Evolutionary conservation across 2,888 invertebrate species (phyloP).

Genomic region (Sarcophaga caerulescens): DNA sequence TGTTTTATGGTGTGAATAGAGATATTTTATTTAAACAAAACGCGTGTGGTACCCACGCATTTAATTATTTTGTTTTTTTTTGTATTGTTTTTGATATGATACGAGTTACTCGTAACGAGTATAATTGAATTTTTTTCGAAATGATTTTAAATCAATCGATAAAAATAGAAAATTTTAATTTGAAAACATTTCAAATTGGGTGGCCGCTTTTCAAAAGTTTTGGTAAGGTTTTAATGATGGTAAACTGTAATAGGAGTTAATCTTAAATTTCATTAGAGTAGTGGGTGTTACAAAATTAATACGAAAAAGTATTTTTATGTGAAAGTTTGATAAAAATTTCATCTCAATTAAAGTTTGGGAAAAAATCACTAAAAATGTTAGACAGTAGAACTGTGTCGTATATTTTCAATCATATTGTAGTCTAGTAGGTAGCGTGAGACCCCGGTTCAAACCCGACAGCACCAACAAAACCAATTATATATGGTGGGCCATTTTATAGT

Average conservation of each 20-base stretch:
- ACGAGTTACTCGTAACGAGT: too few relatives aligned
- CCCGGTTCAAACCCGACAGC: too few relatives aligned
- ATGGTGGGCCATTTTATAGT: too few relatives aligned
- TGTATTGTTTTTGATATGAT: background rate
- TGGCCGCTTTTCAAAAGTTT: background rate
- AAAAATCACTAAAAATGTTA: too few relatives aligned
- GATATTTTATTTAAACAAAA: constrained; percentile 41
- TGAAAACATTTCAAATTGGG: background rate
- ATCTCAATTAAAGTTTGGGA: too few relatives aligned
- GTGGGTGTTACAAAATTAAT: background rate
- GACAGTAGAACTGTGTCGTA: too few relatives aligned
- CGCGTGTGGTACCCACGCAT: constrained; percentile 59
- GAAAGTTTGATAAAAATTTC: background rate
- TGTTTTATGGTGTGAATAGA: constrained; percentile 31
- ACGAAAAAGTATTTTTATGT: background rate
- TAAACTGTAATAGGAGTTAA: background rate
- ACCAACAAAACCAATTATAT: too few relatives aligned
- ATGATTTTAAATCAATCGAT: background rate
- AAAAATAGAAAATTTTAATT: background rate
- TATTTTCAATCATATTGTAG: too few relatives aligned
- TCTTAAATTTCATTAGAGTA: background rate
- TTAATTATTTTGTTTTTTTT: constrained; percentile 35
- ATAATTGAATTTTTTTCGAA: constrained; percentile 1
- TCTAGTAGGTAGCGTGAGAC: too few relatives aligned
- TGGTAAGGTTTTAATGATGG: background rate